These are phyloP conservation scores for Moxostoma hubbsi DNA, from an alignment of 2,797 vertebrate species.

Conservation along the genomic window DNA sequence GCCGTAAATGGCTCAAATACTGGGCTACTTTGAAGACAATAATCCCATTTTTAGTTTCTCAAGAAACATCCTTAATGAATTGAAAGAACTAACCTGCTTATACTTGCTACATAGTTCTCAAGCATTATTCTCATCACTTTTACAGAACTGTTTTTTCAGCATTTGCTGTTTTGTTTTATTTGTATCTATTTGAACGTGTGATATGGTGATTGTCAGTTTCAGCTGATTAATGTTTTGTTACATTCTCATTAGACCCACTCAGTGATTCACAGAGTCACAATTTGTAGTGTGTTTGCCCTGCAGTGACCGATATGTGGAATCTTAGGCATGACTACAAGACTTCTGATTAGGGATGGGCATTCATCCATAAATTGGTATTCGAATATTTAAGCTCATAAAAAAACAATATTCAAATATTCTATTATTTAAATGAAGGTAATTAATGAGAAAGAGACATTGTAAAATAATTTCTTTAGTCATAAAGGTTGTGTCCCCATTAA, in stretches of 20 bases:
- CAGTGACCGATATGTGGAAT: constrained; percentile 66
- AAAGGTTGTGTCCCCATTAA: no score
- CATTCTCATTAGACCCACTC: constrained; percentile 63
- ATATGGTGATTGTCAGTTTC: not conserved
- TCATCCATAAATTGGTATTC: no score
- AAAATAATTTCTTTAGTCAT: no score
- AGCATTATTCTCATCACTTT: not conserved
- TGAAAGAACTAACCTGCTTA: constrained; percentile 37
- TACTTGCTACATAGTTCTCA: not conserved
- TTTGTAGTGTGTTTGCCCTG: constrained; percentile 4
- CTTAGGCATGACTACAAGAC: not conserved
- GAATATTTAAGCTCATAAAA: no score
- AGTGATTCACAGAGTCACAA: constrained; percentile 34
- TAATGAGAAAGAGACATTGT: no score
- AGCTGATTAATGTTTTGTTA: not conserved
- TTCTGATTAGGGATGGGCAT: not conserved
- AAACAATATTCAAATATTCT: no score
- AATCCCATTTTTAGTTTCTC: constrained; percentile 52
- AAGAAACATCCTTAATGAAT: constrained; percentile 35
- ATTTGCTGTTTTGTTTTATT: not conserved
- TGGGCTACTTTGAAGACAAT: constrained; percentile 49
- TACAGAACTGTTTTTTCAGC: not conserved
- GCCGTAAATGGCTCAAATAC: constrained; percentile 49
- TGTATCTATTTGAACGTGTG: not conserved
- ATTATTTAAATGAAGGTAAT: no score